These are phyloP conservation scores for Dryocosmus kuriphilus DNA, from an alignment of 2,888 invertebrate species.

Conservation along the genomic window DNA sequence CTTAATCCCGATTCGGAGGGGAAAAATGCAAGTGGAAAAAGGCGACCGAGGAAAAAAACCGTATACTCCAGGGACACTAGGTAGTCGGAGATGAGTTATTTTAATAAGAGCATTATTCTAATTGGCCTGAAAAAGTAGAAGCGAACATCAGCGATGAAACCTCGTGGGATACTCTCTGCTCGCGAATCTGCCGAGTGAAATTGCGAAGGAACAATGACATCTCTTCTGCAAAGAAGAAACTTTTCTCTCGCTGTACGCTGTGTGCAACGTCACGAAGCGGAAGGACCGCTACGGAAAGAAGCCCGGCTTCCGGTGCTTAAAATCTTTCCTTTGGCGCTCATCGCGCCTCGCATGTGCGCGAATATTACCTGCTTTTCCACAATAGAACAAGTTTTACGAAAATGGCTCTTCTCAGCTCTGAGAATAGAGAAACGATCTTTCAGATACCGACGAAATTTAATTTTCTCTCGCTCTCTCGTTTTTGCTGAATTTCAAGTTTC, in stretches of 20 bases:
- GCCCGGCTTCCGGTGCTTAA: conserved; percentile 53
- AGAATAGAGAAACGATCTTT: conserved; percentile 14
- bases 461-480: not conserved
- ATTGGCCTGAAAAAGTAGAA: conserved; percentile 21
- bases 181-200: conserved; percentile 41
- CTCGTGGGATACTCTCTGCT: conserved; percentile 14
- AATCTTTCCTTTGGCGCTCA: conserved; percentile 51
- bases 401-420: conserved; percentile 6
- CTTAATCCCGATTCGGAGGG: conserved; percentile 8
- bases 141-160: conserved; percentile 2
- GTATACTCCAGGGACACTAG: not conserved
- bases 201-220: conserved; percentile 52
- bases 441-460: conserved; percentile 5
- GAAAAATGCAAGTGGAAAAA: conserved; percentile 1
- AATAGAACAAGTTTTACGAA: not conserved
- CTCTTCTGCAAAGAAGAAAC: conserved; percentile 48
- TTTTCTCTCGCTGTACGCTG: conserved; percentile 47
- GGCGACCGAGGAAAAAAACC: conserved; percentile 6
- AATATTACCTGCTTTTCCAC: conserved; percentile 50
- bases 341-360: conserved; percentile 49
- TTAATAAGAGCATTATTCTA: conserved; percentile 34
- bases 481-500: not conserved
- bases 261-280: conserved; percentile 42
- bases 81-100: conserved; percentile 7
- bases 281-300: conserved; percentile 51